These are phyloP conservation scores for Octodon degus DNA, from an alignment of 2,113 vertebrate species.

Conservation along the genomic window DNA sequence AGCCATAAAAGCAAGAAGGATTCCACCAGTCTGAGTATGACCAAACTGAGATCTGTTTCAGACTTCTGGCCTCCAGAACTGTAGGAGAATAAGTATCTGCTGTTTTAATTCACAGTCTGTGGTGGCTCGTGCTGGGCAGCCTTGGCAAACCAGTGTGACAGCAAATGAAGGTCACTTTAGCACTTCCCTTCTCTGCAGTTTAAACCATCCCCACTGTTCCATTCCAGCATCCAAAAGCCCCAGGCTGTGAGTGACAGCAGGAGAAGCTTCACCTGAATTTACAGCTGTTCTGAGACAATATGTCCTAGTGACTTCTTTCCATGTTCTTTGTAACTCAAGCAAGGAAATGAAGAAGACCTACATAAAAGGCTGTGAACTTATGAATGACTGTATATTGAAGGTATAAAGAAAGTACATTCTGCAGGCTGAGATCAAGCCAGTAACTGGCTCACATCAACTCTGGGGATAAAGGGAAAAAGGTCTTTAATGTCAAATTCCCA, in stretches of 20 bases:
- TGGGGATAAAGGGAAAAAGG: neutral
- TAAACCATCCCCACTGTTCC: neutral
- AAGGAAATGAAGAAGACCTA: neutral
- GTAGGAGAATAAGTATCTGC: neutral
- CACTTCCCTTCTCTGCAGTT: neutral
- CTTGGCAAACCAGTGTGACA: neutral
- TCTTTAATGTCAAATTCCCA: neutral
- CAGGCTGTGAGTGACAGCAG: neutral
- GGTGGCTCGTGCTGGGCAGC: neutral
- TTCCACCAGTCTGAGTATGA: accelerated
- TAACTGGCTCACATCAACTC: neutral
- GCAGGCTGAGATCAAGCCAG: neutral
- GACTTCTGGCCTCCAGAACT: neutral
- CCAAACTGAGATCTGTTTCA: neutral
- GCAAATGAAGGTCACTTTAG: neutral
- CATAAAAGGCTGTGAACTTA: neutral
- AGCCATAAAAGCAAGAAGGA: neutral
- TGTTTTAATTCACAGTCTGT: neutral
- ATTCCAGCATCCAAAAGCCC: neutral
- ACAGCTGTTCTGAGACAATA: neutral
- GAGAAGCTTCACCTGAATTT: neutral
- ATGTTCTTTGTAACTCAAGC: neutral
- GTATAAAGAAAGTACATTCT: neutral
- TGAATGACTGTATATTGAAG: neutral
- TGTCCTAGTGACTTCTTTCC: neutral